Evolutionary conservation across 2,888 invertebrate species (phyloP).

Genomic region (Myopa testacea): DNA sequence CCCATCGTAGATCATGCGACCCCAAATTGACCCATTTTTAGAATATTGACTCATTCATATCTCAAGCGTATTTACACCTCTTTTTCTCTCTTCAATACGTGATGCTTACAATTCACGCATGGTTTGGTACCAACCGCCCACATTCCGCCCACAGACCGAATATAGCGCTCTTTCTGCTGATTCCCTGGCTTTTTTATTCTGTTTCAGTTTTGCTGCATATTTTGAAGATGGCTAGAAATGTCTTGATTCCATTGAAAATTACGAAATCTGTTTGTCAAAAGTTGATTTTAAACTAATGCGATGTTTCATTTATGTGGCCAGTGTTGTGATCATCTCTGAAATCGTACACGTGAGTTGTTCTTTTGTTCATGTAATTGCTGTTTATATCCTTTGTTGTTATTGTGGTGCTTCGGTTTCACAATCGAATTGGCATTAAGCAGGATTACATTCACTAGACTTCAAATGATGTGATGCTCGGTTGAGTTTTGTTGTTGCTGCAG

Average conservation of each 20-base stretch:
- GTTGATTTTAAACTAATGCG: constrained; percentile 22
- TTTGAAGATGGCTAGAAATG: neutral
- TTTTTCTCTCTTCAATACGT: no score
- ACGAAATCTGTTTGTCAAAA: constrained; percentile 8
- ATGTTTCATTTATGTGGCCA: constrained; percentile 8
- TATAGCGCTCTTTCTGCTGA: no score
- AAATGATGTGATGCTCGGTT: constrained; percentile 14
- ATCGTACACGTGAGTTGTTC: neutral
- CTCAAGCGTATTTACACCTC: no score
- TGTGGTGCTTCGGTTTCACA: constrained; percentile 54
- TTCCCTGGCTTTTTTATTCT: neutral
- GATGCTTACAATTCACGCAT: no score
- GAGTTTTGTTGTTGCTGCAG: neutral
- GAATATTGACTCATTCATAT: no score
- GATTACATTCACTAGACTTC: constrained; percentile 52
- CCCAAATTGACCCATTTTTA: no score
- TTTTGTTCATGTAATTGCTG: neutral
- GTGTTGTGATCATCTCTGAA: constrained; percentile 3
- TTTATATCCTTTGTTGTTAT: neutral
- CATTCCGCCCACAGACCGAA: no score
- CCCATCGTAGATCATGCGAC: no score
- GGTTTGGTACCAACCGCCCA: no score
- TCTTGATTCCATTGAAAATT: constrained; percentile 19
- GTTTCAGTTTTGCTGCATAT: no score
- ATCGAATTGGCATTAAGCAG: constrained; percentile 61